Evolutionary conservation across 1,140 invertebrate genomes (phyloP), one percentile per base, ranked within the genome.

Genomic region (Drosophila sproati): DNA sequence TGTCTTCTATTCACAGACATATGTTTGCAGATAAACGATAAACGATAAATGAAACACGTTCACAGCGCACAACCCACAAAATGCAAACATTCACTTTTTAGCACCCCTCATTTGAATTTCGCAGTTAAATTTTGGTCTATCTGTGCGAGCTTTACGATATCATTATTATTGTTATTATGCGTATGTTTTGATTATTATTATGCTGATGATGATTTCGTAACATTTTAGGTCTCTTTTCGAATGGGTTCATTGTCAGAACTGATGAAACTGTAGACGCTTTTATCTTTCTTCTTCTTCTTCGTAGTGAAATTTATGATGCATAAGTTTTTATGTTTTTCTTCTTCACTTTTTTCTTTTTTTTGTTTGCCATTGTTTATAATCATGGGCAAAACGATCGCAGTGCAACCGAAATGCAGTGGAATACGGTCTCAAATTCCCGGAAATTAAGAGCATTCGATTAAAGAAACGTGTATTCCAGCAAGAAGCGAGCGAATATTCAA

Each of bases 251-350:
- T 85, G 82, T 80, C 82, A 87, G 83, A 87, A 87, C 71, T 50
- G 59, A 70, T 12, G 43, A 56, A 45, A 32, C 60, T 59, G 63
- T 43, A 57, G 59, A 60, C 62, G 72, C 67, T 80, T 77, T 48
- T 62, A 37, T 51, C 29, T 66, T 51, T 74, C 43, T 52, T 61
- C 34, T 60, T 63, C 60, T 54, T 71, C 10, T 47, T 6, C 59
- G 60, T 72, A 66, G 83, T 87, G 83, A 88, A 88, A 89, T 88
- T 88, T 89, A 88, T 83, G 85, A 80, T 67, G 83, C 83, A 83
- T 88, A 74, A 83, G 51, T 20, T 60, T 62, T 41, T 31, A 31
- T 37, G 34, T 63, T 55, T 70, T 72, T 20, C 20, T 73, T 39
- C 35, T 41, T 12, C 12, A 12, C 12, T 12, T 12, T 12, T 12